Conservation (phyloP, 2,113 vertebrate species). For the Pterocles gutturalis region DNA sequence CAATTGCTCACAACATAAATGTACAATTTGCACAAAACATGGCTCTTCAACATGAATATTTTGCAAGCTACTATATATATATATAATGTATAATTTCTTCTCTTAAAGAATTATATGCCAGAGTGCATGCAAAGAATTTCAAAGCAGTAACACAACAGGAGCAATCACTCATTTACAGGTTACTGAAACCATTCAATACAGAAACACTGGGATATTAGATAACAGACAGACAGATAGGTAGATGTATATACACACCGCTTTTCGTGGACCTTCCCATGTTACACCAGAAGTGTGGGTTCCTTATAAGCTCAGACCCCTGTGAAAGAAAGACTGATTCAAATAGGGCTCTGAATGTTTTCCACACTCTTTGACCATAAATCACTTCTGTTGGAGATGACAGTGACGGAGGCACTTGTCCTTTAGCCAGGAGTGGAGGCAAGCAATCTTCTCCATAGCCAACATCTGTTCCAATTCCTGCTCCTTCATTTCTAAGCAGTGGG, state of each 20-base stretch:
- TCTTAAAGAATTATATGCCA: conserved; percentile 64
- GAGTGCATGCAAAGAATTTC: conserved; percentile 71
- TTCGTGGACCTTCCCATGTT: background rate
- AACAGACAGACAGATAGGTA: conserved; percentile 41
- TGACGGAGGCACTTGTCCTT: conserved; percentile 60
- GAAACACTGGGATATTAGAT: conserved; percentile 57
- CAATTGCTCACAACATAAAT: conserved; percentile 68
- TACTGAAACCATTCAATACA: conserved; percentile 67
- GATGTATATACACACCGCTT: conserved; percentile 59
- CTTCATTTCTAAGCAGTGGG: conserved; percentile 26
- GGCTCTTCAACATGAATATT: conserved; percentile 72
- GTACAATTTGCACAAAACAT: conserved; percentile 76
- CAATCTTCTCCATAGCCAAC: conserved; percentile 33
- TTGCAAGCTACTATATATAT: conserved; percentile 60
- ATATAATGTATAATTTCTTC: conserved; percentile 42
- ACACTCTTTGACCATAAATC: background rate
- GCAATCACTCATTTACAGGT: conserved; percentile 68
- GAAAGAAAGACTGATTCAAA: conserved; percentile 22
- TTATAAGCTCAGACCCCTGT: background rate
- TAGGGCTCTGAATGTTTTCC: conserved; percentile 11
- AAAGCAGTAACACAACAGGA: conserved; percentile 66
- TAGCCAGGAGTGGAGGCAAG: conserved; percentile 28
- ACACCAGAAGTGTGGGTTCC: background rate
- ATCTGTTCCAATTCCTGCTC: conserved; percentile 2
- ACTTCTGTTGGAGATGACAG: conserved; percentile 33